Base-by-base conservation (phyloP, 35 echinoderm and acorn worm genomes). In the Eucidaris tribuloides region DNA sequence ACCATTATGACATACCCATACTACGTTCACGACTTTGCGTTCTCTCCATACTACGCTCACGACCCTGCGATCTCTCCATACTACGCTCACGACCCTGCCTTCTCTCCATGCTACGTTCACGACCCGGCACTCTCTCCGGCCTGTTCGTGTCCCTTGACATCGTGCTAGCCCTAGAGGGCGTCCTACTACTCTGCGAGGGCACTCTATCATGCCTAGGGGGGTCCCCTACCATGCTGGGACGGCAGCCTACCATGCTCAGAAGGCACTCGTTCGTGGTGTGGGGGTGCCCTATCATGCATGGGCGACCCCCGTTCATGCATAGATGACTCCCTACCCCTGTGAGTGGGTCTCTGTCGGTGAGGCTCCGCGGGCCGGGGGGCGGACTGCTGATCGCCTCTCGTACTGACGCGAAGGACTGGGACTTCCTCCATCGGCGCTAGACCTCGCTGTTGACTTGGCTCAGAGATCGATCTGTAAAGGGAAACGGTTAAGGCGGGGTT, bases 391-490 rank as follows among this genome's bases (percentile, higher is more conserved):
- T n/a, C 44, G 35, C 44, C 68, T n/a, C n/a, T n/a, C 35, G 7
- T 74, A 40, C 68, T 74, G 7, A 36, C 68, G 22, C 68, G 38
- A 6, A 40, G 19, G 7, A 74, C 41, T 17, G 68, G 68, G 24
- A 74, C 68, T 24, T 74, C 68, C 30, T 74, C 68, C 68, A 74
- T 74, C 2, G 68, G 68, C 9, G 68, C 68, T 22, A 74, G 68
- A 19, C 68, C 68, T 74, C 68, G 68, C 68, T 74, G 68, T 13
- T 74, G 68, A 74, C 68, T 74, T 44, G 68, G 68, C 30, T 74
- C 68, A 38, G 65, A 71, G 33, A 71, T 71, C 11, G 68, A 74
- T 44, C 68, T 74, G 40, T 35, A 44, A 44, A 64, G 28, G 6
- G 30, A 59, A 28, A 5, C 9, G 18, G 19, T 64, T 7, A n/a